Base-by-base conservation (phyloP, 2,888 invertebrate species). In the Rugalucina vietnamica region DNA sequence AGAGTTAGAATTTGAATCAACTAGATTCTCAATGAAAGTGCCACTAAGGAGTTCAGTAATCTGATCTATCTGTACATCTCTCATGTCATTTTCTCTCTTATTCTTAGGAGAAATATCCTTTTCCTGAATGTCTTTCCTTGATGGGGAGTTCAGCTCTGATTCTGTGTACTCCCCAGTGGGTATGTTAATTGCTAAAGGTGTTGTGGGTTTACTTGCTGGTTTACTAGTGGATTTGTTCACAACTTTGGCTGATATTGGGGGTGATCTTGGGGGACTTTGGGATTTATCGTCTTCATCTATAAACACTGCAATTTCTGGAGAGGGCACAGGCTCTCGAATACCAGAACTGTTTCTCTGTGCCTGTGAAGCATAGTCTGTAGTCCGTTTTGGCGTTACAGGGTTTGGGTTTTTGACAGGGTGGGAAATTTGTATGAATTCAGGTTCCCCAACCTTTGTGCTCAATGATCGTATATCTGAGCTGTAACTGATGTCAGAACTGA, bases 391-490 rank as follows among this genome's bases (percentile, higher is more conserved):
- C n/a, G 76, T 73, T 36, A 43, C 72, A 8, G 89, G 87, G 39
- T 85, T 87, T 5, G 87, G 91, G 79, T 87, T 88, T 76, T 88
- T 90, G 27, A 92, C 86, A 77, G 91, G 92, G 21, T 91, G 90
- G n/a, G 92, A 88, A 36, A 93, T 92, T 78, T 92, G 91, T 73
- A 93, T 93, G 81, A 87, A 93, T 76, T 92, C 90, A 32, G 92
- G 89, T 34, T 92, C 92, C 72, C 80, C 81, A 36, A 76, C 77
- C 29, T 79, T 78, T 60, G 72, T 82, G 37, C 74, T 49, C n/a
- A 32, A 54, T 21, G 79, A 73, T 34, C 81, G 32, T 37, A 87
- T 39, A 54, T 72, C 43, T 10, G 72, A 29, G 34, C 43, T 49
- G 39, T 39, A 49, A 49, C 72, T 54, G 36, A 57, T 34, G 21